phyloP scores from a whole-genome alignment of 2,113 vertebrate species.

The Emydura subglobosa region DNA sequence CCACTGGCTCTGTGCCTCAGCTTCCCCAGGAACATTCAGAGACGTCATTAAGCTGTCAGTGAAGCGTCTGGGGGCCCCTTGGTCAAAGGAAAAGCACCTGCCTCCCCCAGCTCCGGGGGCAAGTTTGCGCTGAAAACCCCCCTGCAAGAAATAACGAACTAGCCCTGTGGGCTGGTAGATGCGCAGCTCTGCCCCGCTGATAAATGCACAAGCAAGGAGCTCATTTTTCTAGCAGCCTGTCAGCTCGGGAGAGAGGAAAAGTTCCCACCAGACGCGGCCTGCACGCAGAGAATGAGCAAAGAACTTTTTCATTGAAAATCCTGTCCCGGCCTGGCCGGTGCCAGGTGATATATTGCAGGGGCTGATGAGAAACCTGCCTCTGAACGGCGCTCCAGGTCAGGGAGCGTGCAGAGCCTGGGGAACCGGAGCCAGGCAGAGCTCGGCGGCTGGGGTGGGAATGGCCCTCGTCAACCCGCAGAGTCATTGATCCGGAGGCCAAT shows the following conservation, averaged over 20 bases:
- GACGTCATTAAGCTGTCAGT: not conserved
- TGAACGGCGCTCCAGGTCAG: not conserved
- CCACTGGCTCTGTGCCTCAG: not conserved
- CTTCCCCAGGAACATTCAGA: not conserved
- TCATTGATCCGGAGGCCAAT: conserved; percentile 76
- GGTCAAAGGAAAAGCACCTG: not conserved
- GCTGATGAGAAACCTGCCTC: conserved; percentile 70
- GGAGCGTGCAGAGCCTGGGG: not conserved
- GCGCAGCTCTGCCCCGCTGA: not conserved
- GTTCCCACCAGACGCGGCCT: conserved; percentile 8
- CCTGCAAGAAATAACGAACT: not conserved
- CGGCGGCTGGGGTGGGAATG: not conserved
- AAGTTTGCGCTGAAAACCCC: not conserved
- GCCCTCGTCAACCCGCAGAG: conserved; percentile 45
- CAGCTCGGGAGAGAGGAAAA: not conserved
- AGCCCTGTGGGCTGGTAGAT: not conserved
- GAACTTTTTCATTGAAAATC: conserved; percentile 63
- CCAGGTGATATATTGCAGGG: conserved; percentile 63
- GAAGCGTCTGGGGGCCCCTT: not conserved
- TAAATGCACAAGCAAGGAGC: not conserved
- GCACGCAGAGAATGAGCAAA: conserved; percentile 36
- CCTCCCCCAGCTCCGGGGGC: not conserved
- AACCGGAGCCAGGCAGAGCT: not conserved
- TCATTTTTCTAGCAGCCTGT: not conserved
- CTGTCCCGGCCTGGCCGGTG: conserved; percentile 21